phyloP scores from a whole-genome alignment of 2,113 vertebrate species.

The Pycnonotus jocosus region DNA sequence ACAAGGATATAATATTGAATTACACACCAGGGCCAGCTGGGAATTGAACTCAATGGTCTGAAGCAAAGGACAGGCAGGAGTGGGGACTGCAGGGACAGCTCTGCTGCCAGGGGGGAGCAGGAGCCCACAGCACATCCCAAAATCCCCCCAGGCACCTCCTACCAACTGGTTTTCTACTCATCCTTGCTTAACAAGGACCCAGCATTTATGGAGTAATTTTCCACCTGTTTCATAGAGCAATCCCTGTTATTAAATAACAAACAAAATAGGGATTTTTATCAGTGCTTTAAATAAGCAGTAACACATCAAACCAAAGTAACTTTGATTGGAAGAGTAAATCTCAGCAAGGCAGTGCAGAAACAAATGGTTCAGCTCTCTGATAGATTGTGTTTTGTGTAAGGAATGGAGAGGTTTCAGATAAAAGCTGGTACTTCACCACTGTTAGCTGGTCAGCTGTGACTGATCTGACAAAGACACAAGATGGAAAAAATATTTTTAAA shows the following conservation, averaged over 20 bases:
- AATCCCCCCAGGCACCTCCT: neutral
- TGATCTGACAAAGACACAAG: neutral
- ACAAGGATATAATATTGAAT: neutral
- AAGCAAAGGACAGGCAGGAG: neutral
- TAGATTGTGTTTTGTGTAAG: neutral
- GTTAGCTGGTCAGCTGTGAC: neutral
- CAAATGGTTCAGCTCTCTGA: neutral
- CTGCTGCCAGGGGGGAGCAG: neutral
- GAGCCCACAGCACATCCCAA: neutral
- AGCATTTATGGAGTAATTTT: neutral
- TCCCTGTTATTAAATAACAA: neutral
- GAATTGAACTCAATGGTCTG: accelerated
- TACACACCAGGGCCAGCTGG: neutral
- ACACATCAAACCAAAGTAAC: neutral
- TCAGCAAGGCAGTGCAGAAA: neutral
- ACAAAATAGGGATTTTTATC: neutral
- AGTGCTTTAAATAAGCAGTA: neutral
- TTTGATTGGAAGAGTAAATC: neutral
- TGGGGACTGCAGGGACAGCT: neutral
- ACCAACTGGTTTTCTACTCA: neutral
- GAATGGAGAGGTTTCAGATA: neutral
- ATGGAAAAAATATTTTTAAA: neutral
- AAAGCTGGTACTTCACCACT: neutral
- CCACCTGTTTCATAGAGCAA: neutral
- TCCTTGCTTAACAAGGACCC: neutral